Evolutionary conservation across 2,113 vertebrate species (phyloP), one percentile per base, ranked within the genome.

Genomic region (Podarcis muralis): DNA sequence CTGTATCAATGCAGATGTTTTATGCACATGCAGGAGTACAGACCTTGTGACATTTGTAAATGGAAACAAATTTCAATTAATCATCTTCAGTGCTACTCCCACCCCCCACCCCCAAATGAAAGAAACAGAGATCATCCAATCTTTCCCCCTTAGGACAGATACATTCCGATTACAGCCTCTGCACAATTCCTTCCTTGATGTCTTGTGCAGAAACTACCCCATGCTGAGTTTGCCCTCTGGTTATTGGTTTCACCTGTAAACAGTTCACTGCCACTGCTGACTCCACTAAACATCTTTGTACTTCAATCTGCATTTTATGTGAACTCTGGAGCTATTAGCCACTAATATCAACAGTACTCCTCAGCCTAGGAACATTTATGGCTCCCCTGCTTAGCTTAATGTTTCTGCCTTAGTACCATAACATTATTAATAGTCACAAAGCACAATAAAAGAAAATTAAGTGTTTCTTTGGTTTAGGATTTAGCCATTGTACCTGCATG

Each of bases 371-470:
- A 94, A 94, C 94, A 90, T 94, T 96, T 96, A 97, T 93, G 86
- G 94, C 95, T 97, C 96, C 95, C 97, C 96, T 97, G 96, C 96
- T 96, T 95, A 93, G 93, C 94, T 97, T 97, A 96, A 97, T 95
- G 95, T 95, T 97, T 96, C 94, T 95, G 94, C 95, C 92, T 96
- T 95, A 95, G 96, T 95, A 92, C 92, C 84, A 32, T 94, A 96
- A 96, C 96, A 95, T 96, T 96, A 96, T 96, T 96, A 97, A 96
- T 96, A 96, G 97, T 96, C 96, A 95, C 91, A 93, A 94, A 93
- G 93, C 93, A 97, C 93, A 95, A 96, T 96, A 96, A 96, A 96
- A 96, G 94, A 97, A 97, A 97, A 97, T 96, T 94, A 96, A 97
- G 96, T 94, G 94, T 96, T 97, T 97, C 95, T 96, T 97, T 97